A percentile compares a stretch with the other conserved stretches of the same genome.
Evolutionary conservation across 2,888 invertebrate species (phyloP).

Genomic region (Epinotia demarniana): DNA sequence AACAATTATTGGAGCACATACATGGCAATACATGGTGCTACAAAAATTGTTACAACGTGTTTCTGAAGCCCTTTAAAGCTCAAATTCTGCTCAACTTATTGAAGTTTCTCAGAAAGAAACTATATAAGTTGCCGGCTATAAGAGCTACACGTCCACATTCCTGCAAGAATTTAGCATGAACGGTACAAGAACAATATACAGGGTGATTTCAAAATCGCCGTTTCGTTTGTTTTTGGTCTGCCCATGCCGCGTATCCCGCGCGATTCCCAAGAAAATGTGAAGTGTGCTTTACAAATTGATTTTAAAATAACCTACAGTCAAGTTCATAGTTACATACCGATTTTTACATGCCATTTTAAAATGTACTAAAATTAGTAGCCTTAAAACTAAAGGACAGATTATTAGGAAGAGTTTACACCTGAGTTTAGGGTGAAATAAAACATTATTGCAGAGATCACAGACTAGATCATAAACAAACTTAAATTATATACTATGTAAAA

Average conservation of each 20-base stretch:
- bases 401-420: slow-evolving; percentile 63
- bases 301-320: slow-evolving; percentile 8
- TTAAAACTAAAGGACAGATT: slow-evolving; percentile 66
- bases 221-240: neutral
- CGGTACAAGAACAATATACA: neutral
- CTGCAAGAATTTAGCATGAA: neutral
- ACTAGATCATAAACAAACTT: slow-evolving; percentile 75
- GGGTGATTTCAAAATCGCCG: neutral
- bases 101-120: slow-evolving; percentile 12
- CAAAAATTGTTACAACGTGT: too few relatives aligned
- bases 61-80: too few relatives aligned
- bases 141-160: neutral
- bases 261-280: neutral
- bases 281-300: neutral
- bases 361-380: slow-evolving; percentile 42
- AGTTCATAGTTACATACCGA: slow-evolving; percentile 8
- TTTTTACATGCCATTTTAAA: slow-evolving; percentile 5
- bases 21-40: too few relatives aligned
- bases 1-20: too few relatives aligned
- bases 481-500: slow-evolving; percentile 22
- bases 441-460: slow-evolving; percentile 80
- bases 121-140: neutral
- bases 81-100: neutral
- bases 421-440: slow-evolving; percentile 50
- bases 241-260: neutral